phyloP scores from a whole-genome alignment of 2,797 vertebrate species.

The Lacerta bilineata region DNA sequence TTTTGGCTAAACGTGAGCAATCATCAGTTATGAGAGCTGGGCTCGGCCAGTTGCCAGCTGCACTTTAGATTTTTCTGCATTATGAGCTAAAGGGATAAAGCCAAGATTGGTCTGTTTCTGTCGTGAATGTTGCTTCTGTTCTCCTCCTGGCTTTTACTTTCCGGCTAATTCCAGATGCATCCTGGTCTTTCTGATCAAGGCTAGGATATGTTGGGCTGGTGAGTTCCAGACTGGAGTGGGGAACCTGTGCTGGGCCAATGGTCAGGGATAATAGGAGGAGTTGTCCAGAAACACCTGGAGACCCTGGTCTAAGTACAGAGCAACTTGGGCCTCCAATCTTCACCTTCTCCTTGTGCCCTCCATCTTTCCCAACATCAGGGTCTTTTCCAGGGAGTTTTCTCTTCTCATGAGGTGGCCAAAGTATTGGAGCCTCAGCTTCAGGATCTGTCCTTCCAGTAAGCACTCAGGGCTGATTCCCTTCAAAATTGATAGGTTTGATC shows the following conservation, averaged over 20 bases:
- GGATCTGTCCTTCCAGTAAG: too few relatives aligned
- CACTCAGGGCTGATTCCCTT: too few relatives aligned
- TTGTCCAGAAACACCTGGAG: too few relatives aligned
- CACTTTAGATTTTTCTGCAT: neutral
- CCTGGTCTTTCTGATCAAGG: neutral
- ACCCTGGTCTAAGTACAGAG: too few relatives aligned
- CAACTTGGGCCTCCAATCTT: neutral
- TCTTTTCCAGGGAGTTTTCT: too few relatives aligned
- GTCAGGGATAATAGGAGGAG: too few relatives aligned
- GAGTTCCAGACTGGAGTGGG: neutral
- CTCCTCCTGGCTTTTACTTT: neutral
- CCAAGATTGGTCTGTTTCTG: neutral
- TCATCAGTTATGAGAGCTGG: neutral
- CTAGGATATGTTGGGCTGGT: neutral
- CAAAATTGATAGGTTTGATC: too few relatives aligned
- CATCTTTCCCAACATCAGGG: too few relatives aligned
- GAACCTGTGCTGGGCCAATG: too few relatives aligned
- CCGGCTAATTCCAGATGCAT: neutral
- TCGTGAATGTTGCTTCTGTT: neutral
- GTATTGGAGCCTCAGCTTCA: too few relatives aligned
- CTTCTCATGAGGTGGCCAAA: too few relatives aligned
- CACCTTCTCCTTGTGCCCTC: too few relatives aligned
- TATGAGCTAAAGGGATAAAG: slow-evolving; percentile 1
- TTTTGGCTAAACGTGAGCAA: slow-evolving; percentile 16
- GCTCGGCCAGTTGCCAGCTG: neutral